These are phyloP conservation scores for Onychomys arenicola DNA, from an alignment of 2,797 vertebrate genomes.

Conservation along the genomic window DNA sequence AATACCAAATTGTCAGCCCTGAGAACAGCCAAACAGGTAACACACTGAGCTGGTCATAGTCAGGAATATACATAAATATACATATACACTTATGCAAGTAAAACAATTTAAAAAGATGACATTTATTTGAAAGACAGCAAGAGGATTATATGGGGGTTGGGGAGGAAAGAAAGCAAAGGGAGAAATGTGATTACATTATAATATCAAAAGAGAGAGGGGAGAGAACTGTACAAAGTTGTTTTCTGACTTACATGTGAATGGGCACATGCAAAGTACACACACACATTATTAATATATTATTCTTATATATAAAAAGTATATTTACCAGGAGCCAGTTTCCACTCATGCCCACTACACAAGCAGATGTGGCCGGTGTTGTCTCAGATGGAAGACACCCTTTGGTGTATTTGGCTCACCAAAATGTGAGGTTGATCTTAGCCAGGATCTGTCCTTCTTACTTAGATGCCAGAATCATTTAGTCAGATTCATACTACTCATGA, in stretches of 20 bases:
- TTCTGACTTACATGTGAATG: no score
- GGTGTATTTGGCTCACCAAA: not conserved
- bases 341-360: not conserved
- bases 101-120: not conserved
- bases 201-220: not conserved
- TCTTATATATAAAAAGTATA: not conserved
- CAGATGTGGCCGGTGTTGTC: not conserved
- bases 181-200: not conserved
- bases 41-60: no score
- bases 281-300: not conserved
- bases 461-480: not conserved
- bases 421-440: not conserved
- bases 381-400: not conserved
- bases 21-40: no score
- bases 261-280: not conserved
- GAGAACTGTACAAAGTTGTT: not conserved
- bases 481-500: not conserved
- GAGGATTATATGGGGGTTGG: no score
- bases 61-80: not conserved
- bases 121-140: not conserved
- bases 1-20: not conserved
- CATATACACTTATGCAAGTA: no score
- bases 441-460: not conserved
- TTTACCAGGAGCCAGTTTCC: not conserved
- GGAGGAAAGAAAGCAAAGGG: not conserved